Base-by-base conservation (phyloP, 2,113 vertebrate genomes). In the Lepisosteus osseus region DNA sequence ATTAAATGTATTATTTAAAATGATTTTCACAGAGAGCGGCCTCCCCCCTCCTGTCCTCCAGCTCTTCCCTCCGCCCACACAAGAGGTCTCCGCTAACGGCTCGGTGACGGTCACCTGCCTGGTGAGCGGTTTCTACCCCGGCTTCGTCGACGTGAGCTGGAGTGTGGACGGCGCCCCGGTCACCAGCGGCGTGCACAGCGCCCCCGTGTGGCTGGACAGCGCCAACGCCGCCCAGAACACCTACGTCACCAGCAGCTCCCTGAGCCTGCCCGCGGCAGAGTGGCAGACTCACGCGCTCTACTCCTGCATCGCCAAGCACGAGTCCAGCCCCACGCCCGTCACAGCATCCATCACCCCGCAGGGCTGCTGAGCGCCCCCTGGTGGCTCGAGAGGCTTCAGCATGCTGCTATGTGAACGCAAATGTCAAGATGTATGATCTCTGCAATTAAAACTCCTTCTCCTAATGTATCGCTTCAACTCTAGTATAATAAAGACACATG, bases 81-180 rank as follows among this genome's bases (percentile, higher is more conserved):
- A 54, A 11, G 42, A 72, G 63, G 41, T 64, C 17, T 7, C 6
- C 8, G 45, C 4, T 29, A 13, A 47, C 40, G 40, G 43, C 70
- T 54, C 4, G 13, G 70, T 62, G 45, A 72, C 62, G 11, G 44
- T 72, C 44, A 62, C 54, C 44, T 72, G 70, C 63, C 61, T 72
- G 47, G 70, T 72, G 70, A 65, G 17, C 12, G 70, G 61, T 8
- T 72, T 72, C 41, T 64, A 6, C 29, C 70, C 70, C 4, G 70
- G 61, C 0, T 61, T 14, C 54, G 51, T 54, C 29, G 61, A 72
- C 0, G 54, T 72, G 9, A 29, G 54, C 43, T 72, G 70, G 70
- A 65, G 43, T 7, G 45, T 72, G 11, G 70, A 72, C 14, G 70
- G 70, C 17, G 40, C 6, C 15, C 7, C 8, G 12, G 63, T 61